Percentiles rank a stretch among this genome's conserved stretches.
Conservation (phyloP, 2,113 vertebrate species). For the Leucosticte australis region DNA sequence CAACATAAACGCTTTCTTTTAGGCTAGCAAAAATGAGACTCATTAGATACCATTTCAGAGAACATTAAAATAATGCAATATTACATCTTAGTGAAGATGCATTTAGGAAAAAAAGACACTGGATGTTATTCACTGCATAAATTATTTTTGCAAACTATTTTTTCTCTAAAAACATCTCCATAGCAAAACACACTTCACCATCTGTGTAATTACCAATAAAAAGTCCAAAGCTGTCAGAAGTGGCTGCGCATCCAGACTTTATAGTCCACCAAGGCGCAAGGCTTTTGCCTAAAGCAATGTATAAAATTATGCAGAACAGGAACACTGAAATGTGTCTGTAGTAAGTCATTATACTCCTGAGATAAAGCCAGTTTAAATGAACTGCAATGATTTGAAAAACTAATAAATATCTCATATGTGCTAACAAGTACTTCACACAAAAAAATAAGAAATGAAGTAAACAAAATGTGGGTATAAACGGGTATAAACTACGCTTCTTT, state of each 20-base stretch:
- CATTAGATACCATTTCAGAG: slow-evolving; percentile 3
- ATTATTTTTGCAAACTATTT: slow-evolving; percentile 65
- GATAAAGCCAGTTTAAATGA: slow-evolving; percentile 27
- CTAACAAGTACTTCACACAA: slow-evolving; percentile 7
- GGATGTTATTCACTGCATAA: slow-evolving; percentile 56
- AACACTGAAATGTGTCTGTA: slow-evolving; percentile 34
- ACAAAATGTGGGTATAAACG: background rate
- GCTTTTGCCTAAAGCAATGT: slow-evolving; percentile 48
- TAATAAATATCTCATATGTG: slow-evolving; percentile 32
- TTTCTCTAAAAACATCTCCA: slow-evolving; percentile 52
- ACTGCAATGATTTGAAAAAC: slow-evolving; percentile 31
- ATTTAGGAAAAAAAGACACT: background rate
- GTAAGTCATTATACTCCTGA: slow-evolving; percentile 44
- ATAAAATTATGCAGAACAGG: slow-evolving; percentile 47
- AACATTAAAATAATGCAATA: slow-evolving; percentile 39
- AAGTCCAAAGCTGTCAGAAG: slow-evolving; percentile 65
- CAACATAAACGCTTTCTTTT: slow-evolving; percentile 4
- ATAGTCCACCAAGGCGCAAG: slow-evolving; percentile 47
- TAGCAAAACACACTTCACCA: slow-evolving; percentile 52
- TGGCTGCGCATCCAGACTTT: slow-evolving; percentile 52
- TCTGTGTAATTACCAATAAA: slow-evolving; percentile 70
- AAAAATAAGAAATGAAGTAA: background rate
- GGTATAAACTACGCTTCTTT: background rate
- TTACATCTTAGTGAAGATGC: slow-evolving; percentile 19
- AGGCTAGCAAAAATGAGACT: background rate